These are phyloP conservation scores for Reinhardtius hippoglossoides DNA, from an alignment of 2,113 vertebrate genomes.

Conservation along the genomic window DNA sequence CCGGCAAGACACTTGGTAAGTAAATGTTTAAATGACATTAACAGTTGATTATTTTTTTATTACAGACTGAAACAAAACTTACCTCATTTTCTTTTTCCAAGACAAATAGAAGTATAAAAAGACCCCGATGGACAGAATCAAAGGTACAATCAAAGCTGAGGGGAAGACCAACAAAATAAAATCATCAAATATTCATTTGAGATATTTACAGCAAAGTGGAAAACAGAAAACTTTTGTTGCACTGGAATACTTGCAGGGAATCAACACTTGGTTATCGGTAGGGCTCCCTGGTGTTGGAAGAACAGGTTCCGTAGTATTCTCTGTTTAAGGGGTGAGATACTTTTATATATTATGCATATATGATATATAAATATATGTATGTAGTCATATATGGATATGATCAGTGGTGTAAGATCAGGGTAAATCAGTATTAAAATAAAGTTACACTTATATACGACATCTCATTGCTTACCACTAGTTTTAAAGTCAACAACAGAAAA, in stretches of 20 bases:
- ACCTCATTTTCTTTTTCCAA: constrained; percentile 12
- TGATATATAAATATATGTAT: not conserved
- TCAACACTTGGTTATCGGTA: fast-evolving
- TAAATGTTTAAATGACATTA: not conserved
- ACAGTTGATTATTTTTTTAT: not conserved
- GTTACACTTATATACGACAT: not conserved
- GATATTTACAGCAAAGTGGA: not conserved
- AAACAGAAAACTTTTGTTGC: not conserved
- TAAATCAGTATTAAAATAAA: too few relatives aligned
- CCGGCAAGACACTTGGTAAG: not conserved
- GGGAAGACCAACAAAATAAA: not conserved
- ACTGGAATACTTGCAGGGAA: too few relatives aligned
- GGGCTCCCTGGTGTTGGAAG: too few relatives aligned
- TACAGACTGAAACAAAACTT: constrained; percentile 11
- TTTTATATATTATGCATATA: not conserved
- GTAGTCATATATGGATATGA: not conserved
- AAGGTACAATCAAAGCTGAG: fast-evolving
- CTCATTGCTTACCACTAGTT: not conserved
- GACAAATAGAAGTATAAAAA: fast-evolving
- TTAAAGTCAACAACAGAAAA: too few relatives aligned
- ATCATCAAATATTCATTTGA: constrained; percentile 3
- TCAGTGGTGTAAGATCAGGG: not conserved
- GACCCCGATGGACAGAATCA: not conserved
- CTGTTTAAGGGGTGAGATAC: not conserved
- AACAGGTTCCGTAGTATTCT: not conserved